Conservation (phyloP, 2,888 invertebrate genomes). For the Ormyrus rosae region DNA sequence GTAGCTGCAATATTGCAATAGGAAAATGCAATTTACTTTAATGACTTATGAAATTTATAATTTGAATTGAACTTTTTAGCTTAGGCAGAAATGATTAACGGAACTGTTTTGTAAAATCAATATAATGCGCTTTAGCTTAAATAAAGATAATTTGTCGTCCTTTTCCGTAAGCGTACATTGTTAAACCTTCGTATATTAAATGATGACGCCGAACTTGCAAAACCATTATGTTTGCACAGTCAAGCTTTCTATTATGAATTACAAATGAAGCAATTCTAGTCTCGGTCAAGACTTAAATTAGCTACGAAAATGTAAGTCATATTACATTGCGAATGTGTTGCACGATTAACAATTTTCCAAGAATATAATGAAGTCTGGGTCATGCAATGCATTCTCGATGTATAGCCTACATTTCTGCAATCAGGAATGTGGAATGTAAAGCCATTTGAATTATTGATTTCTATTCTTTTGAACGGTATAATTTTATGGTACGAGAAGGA, state of each 20-base stretch:
- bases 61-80: too few relatives aligned
- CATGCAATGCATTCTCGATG: conserved; percentile 52
- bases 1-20: too few relatives aligned
- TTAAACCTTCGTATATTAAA: too few relatives aligned
- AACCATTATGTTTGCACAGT: background rate
- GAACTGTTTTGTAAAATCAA: too few relatives aligned
- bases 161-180: too few relatives aligned
- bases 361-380: conserved; percentile 53
- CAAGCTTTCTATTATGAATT: conserved; percentile 41
- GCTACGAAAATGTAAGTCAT: conserved; percentile 34
- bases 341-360: conserved; percentile 45
- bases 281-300: conserved; percentile 36
- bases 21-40: too few relatives aligned
- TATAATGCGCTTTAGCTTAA: too few relatives aligned
- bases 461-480: conserved; percentile 34
- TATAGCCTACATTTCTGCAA: conserved; percentile 57
- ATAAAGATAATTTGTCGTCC: too few relatives aligned
- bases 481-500: conserved; percentile 25
- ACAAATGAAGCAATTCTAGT: conserved; percentile 38
- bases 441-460: conserved; percentile 56
- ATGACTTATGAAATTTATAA: too few relatives aligned
- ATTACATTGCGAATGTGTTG: conserved; percentile 26
- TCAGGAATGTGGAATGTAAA: conserved; percentile 54
- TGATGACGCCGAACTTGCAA: too few relatives aligned
- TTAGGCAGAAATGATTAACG: too few relatives aligned